Conservation (phyloP, 2,888 invertebrate species). For the Omphaloscelis lunosa region DNA sequence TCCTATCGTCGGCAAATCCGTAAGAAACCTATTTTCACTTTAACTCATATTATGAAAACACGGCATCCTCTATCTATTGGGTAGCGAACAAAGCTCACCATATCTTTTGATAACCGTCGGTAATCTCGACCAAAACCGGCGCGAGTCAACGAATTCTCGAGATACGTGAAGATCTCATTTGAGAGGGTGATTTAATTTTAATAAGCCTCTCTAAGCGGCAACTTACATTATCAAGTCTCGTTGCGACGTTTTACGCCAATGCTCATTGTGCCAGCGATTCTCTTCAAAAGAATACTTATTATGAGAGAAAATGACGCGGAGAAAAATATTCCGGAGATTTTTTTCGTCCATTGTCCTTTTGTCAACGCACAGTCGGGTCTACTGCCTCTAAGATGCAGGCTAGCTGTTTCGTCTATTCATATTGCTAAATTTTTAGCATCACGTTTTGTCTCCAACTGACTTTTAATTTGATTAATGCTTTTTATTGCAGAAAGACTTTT, state of each 20-base stretch:
- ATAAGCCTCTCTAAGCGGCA: conserved; percentile 78
- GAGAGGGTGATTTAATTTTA: conserved; percentile 80
- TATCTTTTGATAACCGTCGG: conserved; percentile 68
- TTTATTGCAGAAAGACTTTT: conserved; percentile 41
- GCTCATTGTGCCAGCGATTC: conserved; percentile 75
- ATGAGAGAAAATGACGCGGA: conserved; percentile 71
- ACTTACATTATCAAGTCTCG: conserved; percentile 81
- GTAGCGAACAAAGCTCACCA: conserved; percentile 67
- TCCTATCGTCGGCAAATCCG: conserved; percentile 20
- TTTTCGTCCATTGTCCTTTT: conserved; percentile 71
- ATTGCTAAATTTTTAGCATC: conserved; percentile 60
- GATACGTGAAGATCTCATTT: conserved; percentile 76
- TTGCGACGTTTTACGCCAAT: conserved; percentile 72
- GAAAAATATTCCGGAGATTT: conserved; percentile 71
- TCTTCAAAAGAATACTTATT: conserved; percentile 77
- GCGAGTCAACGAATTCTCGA: conserved; percentile 70
- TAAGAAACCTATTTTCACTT: conserved; percentile 32
- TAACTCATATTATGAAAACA: conserved; percentile 49
- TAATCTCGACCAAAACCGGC: conserved; percentile 70
- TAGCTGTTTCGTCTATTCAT: conserved; percentile 65
- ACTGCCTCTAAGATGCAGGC: conserved; percentile 70
- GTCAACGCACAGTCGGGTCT: conserved; percentile 58
- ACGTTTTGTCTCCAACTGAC: conserved; percentile 52
- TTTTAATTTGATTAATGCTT: conserved; percentile 54
- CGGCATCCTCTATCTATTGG: conserved; percentile 50